phyloP scores from a whole-genome alignment of 2,113 vertebrate genomes.

The Barbus barbus region DNA sequence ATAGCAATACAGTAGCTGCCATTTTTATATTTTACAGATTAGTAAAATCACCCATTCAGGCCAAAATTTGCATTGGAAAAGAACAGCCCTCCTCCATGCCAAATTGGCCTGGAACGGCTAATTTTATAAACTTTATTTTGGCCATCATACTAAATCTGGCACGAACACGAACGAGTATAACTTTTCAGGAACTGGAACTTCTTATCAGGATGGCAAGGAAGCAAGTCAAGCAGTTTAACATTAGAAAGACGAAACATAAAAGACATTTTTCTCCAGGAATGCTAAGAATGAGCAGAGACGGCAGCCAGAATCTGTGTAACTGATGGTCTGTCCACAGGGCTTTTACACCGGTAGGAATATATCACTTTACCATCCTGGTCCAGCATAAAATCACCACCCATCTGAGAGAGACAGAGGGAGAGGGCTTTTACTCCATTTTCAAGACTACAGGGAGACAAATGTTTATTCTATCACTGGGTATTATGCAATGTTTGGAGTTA shows the following conservation, averaged over 20 bases:
- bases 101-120: neutral
- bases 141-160: neutral
- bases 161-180: neutral
- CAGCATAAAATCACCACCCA: constrained; percentile 77
- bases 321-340: constrained; percentile 67
- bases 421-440: constrained; percentile 7
- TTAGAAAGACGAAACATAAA: neutral
- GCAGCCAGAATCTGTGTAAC: constrained; percentile 60
- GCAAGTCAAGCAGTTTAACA: constrained; percentile 1
- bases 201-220: neutral
- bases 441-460: constrained; percentile 6
- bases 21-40: neutral
- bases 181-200: constrained; percentile 18
- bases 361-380: constrained; percentile 67
- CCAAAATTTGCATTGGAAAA: neutral
- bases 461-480: neutral
- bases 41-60: neutral
- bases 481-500: constrained; percentile 6
- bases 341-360: constrained; percentile 64
- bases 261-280: neutral
- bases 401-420: constrained; percentile 57
- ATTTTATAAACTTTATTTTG: neutral
- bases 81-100: neutral
- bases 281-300: constrained; percentile 2
- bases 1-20: neutral